Base-by-base conservation (phyloP, 92 coral and sea anemone genomes). In the Phymanthus crucifer region DNA sequence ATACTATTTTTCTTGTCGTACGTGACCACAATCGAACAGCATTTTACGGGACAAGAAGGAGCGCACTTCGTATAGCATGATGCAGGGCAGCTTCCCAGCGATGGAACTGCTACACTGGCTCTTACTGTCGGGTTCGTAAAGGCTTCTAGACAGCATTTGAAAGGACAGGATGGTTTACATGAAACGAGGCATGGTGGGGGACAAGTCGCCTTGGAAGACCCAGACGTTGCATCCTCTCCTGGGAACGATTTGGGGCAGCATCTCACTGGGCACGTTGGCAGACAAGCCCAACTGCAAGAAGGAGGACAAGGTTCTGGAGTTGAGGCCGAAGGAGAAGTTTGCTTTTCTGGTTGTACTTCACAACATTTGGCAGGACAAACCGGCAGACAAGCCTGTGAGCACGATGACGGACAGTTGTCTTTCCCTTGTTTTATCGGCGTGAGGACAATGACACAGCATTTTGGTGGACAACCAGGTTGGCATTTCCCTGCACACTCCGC, bases 301-400 rank as follows among this genome's bases (percentile, higher is more conserved):
- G 72, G 76, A 2, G 80, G 90, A 47, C 83, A 75, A 58, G 90
- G 70, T 13, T n/a, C 23, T 33, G 79, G 61, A 45, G 69, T 0
- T 45, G 74, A 77, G 3, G 86, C 43, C 3, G 83, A 65, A 56
- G 66, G 24, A n/a, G 80, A 57, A 57, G 32, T 61, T 10, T 43
- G 17, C 35, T 61, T 29, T 29, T 61, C 68, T 61, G 81, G 36
- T 35, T 61, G 40, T 16, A 52, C 43, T 73, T 78, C 21, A 34
- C 91, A 87, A 66, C 91, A 87, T 71, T 78, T 83, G 19, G 40
- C 79, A 2, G 88, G 91, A 24, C 91, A 87, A 61, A 79, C 74
- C 16, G 88, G 85, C 17, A 69, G 71, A 35, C 91, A 87, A 40
- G 73, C 29, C 29, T 68, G 74, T 19, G 12, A 12, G 52, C 91